Evolutionary conservation across 2,113 vertebrate species (phyloP).

Genomic region (Anoplopoma fimbria): DNA sequence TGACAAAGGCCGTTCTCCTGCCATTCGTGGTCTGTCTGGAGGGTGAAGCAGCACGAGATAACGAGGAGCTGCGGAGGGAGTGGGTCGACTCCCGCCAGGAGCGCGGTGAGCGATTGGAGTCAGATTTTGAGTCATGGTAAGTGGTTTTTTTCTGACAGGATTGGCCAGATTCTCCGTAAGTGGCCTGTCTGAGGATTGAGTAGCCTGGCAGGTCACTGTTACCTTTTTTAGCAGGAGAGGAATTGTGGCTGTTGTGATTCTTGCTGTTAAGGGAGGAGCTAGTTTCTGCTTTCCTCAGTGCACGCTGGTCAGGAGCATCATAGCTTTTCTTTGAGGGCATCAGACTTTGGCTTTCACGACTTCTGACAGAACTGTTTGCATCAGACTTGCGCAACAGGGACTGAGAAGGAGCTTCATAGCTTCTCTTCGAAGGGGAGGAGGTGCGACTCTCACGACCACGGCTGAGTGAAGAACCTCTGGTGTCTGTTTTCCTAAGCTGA

Average conservation of each 20-base stretch:
- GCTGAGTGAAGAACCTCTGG: constrained; percentile 31
- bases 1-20: constrained; percentile 42
- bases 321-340: constrained; percentile 55
- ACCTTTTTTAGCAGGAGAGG: constrained; percentile 60
- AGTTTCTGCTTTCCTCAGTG: constrained; percentile 51
- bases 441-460: constrained; percentile 56
- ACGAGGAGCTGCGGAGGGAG: constrained; percentile 67
- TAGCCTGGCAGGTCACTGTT: constrained; percentile 62
- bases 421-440: constrained; percentile 75
- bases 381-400: constrained; percentile 66
- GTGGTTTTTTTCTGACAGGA: constrained; percentile 61
- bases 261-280: constrained; percentile 44
- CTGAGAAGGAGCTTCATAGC: constrained; percentile 62
- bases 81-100: constrained; percentile 65
- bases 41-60: constrained; percentile 75
- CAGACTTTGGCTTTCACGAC: constrained; percentile 35
- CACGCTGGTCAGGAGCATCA: constrained; percentile 50
- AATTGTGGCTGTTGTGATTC: constrained; percentile 48
- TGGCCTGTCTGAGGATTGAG: constrained; percentile 66
- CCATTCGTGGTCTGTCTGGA: constrained; percentile 51
- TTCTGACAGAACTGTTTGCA: constrained; percentile 41
- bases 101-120: constrained; percentile 45
- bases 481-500: constrained; percentile 60
- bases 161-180: constrained; percentile 58
- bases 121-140: constrained; percentile 48